These are phyloP conservation scores for Turritopsis rubra DNA, from an alignment of 30 jellyfish, hydroid and myxozoan genomes.

Conservation along the genomic window DNA sequence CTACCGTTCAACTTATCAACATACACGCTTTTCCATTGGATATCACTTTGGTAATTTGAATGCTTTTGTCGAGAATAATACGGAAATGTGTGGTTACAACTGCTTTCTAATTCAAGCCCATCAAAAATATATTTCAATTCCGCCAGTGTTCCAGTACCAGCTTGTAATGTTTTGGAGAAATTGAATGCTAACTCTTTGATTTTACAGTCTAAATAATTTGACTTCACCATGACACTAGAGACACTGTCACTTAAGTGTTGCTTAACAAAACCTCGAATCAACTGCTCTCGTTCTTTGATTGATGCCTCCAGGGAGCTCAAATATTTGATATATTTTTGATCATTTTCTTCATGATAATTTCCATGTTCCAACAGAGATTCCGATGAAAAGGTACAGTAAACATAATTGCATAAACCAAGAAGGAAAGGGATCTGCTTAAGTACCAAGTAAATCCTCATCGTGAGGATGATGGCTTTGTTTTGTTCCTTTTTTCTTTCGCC, in stretches of 20 bases:
- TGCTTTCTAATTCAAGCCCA: slow-evolving; percentile 61
- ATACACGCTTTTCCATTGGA: slow-evolving; percentile 24
- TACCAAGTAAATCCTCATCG: neutral
- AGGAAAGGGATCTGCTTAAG: neutral
- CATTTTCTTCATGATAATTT: neutral
- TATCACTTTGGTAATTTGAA: neutral
- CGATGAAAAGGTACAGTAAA: neutral
- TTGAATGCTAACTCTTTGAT: slow-evolving; percentile 68
- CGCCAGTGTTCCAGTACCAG: slow-evolving; percentile 21
- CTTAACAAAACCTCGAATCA: neutral
- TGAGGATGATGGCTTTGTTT: too few relatives aligned
- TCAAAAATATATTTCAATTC: slow-evolving; percentile 53
- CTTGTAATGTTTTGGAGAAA: slow-evolving; percentile 39
- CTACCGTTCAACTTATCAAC: slow-evolving; percentile 49
- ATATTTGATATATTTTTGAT: neutral
- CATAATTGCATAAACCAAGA: neutral
- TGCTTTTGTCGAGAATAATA: slow-evolving; percentile 1
- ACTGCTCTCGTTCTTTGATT: neutral
- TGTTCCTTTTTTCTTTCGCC: too few relatives aligned
- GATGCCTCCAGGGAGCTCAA: neutral
- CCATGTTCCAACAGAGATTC: neutral
- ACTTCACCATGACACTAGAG: neutral
- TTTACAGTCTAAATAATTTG: slow-evolving; percentile 53
- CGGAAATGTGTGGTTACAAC: slow-evolving; percentile 42
- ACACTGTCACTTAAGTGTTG: neutral